Conservation (phyloP, 2,113 vertebrate species). For the Nanger granti region DNA sequence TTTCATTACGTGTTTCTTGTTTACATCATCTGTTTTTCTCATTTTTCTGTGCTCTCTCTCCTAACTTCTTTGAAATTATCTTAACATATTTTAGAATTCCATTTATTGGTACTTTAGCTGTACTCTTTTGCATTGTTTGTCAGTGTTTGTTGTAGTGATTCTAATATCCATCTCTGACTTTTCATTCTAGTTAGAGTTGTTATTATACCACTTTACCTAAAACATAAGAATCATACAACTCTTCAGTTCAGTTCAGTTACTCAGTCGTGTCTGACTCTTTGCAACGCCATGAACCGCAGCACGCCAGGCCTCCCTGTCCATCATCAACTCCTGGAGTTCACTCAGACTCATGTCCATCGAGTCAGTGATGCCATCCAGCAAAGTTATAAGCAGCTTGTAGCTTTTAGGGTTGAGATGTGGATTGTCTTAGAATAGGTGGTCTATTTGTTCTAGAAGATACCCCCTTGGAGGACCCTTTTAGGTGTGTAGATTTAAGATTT, state of each 20-base stretch:
- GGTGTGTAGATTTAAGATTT: neutral
- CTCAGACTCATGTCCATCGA: too few relatives aligned
- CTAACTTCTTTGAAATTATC: neutral
- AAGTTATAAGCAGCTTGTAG: neutral
- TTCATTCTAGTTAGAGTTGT: neutral
- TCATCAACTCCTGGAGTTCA: too few relatives aligned
- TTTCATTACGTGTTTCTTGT: neutral
- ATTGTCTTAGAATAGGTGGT: neutral
- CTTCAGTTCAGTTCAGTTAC: neutral
- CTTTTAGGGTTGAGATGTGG: neutral
- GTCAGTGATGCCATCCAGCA: too few relatives aligned
- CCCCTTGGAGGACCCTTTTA: neutral
- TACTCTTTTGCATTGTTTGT: neutral
- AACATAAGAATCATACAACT: neutral
- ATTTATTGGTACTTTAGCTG: neutral
- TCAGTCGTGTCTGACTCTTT: too few relatives aligned
- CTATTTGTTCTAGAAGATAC: conserved; percentile 15
- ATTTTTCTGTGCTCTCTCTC: neutral
- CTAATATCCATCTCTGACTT: neutral
- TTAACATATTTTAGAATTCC: neutral
- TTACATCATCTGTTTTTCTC: neutral
- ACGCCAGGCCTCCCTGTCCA: too few relatives aligned
- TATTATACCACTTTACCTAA: neutral
- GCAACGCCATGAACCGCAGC: too few relatives aligned
- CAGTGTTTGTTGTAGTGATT: neutral